Conservation (phyloP, 2,888 invertebrate species). For the Brachylomia viminalis region DNA sequence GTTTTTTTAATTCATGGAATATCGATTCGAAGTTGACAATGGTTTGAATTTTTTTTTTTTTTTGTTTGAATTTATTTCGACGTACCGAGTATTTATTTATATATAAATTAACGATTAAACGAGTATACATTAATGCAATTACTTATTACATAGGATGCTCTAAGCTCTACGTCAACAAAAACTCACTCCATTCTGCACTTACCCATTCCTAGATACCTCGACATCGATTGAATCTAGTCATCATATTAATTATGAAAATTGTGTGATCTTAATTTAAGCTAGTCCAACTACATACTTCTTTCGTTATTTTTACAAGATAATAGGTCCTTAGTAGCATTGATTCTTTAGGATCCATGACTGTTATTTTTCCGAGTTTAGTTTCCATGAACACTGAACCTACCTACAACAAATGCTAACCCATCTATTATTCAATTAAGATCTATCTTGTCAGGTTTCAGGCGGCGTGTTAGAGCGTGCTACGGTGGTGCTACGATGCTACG, state of each 20-base stretch:
- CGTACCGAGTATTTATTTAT: too few species aligned
- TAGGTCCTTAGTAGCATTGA: neutral
- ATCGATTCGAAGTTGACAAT: slow-evolving; percentile 21
- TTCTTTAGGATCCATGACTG: neutral
- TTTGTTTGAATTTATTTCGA: too few species aligned
- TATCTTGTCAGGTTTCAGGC: slow-evolving; percentile 52
- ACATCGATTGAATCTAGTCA: neutral
- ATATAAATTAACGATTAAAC: too few species aligned
- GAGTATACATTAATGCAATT: too few species aligned
- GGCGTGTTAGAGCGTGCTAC: slow-evolving; percentile 50
- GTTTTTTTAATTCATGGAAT: slow-evolving; percentile 44
- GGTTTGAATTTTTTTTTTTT: too few species aligned
- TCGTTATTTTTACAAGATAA: neutral
- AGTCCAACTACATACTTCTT: neutral
- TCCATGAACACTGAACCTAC: slow-evolving; percentile 5
- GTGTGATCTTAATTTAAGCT: neutral
- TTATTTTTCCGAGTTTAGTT: neutral
- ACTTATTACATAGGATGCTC: neutral
- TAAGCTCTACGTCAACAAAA: too few species aligned
- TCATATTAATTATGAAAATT: neutral
- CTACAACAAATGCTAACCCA: slow-evolving; percentile 1
- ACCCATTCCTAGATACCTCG: neutral
- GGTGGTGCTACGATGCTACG: slow-evolving; percentile 59
- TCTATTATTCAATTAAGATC: slow-evolving; percentile 43
- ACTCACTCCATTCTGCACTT: neutral